phyloP scores from a whole-genome alignment of 1,140 invertebrate genomes.

The Ceratitis capitata region DNA sequence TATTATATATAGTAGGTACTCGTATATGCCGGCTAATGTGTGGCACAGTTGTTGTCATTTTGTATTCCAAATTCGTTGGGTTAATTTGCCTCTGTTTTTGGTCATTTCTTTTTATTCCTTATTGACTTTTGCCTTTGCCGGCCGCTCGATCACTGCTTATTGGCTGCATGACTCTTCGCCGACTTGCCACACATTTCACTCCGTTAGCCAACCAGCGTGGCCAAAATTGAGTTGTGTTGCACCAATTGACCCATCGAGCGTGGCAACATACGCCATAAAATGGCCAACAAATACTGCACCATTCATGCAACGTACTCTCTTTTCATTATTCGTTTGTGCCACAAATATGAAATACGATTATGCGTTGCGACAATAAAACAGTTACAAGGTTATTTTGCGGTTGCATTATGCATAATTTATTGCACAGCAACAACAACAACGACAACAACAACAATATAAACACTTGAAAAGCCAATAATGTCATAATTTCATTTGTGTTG shows the following conservation, averaged over 20 bases:
- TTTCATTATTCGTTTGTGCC: not conserved
- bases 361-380: conserved; percentile 25
- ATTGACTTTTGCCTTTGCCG: not conserved
- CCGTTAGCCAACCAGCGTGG: not conserved
- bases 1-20: not conserved
- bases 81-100: not conserved
- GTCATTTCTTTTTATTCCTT: not conserved
- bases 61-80: not conserved
- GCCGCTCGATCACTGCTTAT: not conserved
- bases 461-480: not conserved
- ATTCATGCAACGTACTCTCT: not conserved
- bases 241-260: conserved; percentile 14
- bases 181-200: not conserved
- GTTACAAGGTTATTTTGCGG: conserved; percentile 4
- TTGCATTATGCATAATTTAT: conserved; percentile 23
- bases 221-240: conserved; percentile 24
- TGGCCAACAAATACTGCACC: conserved; percentile 19
- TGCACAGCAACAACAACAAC: not conserved
- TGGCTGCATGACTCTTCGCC: not conserved
- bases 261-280: not conserved
- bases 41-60: not conserved
- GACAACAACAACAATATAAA: not conserved
- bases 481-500: not conserved
- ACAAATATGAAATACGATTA: conserved; percentile 28
- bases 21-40: not conserved